Percentiles rank a stretch among this genome's conserved stretches.
Evolutionary conservation across 1,140 invertebrate species (phyloP).

Genomic region (Orussus abietinus): DNA sequence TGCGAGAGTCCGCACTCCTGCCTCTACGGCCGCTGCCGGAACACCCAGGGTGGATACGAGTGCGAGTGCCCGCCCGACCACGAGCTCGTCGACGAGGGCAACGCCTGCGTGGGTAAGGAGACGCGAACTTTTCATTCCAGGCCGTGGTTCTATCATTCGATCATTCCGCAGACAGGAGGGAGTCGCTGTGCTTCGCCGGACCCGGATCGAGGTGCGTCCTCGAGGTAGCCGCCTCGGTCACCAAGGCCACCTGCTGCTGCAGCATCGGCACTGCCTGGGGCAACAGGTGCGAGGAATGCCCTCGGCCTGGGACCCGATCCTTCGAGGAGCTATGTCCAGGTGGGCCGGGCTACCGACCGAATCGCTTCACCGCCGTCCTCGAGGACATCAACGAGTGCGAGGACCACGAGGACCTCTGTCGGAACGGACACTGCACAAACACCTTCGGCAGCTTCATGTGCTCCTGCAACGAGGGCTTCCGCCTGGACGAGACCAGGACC

Average conservation of each 20-base stretch:
- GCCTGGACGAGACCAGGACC: constrained; percentile 63
- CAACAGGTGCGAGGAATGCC: constrained; percentile 77
- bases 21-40: constrained; percentile 76
- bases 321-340: constrained; percentile 78
- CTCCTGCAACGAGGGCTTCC: constrained; percentile 71
- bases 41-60: constrained; percentile 76
- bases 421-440: constrained; percentile 83
- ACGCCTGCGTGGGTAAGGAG: constrained; percentile 66
- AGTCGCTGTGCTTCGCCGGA: constrained; percentile 68
- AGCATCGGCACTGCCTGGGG: constrained; percentile 83
- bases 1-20: constrained; percentile 72
- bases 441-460: constrained; percentile 85
- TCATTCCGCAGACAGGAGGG: constrained; percentile 65
- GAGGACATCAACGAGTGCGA: constrained; percentile 84
- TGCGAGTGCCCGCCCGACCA: constrained; percentile 75
- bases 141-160: neutral
- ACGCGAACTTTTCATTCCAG: constrained; percentile 3
- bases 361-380: constrained; percentile 72
- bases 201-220: constrained; percentile 39
- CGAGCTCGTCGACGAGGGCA: constrained; percentile 62
- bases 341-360: constrained; percentile 79
- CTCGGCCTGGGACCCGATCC: constrained; percentile 65
- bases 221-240: constrained; percentile 53
- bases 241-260: constrained; percentile 82
- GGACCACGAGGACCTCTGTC: constrained; percentile 72